Base-by-base conservation (phyloP, 2,888 invertebrate genomes). In the Drosophila borborema region DNA sequence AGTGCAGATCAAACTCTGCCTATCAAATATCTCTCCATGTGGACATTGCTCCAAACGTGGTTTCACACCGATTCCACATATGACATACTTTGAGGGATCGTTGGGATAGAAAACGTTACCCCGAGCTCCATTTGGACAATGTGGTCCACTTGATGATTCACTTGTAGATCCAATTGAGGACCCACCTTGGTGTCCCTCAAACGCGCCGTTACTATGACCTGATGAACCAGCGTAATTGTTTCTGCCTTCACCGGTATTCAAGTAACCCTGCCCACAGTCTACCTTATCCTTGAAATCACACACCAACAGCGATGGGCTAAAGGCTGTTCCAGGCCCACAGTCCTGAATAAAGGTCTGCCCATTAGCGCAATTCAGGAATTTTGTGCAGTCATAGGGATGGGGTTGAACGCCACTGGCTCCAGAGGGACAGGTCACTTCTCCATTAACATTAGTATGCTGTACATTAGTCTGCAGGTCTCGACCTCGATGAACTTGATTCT, bases 311-410 rank as follows among this genome's bases (percentile, higher is more conserved):
- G 81, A 73, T 2, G 94, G 93, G 90, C 95, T 95, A 76, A 95
- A 96, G 0, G 95, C 94, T 0, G 96, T 96, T 18, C 95, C 95
- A 9, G 95, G 94, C 3, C 94, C 95, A 90, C 96, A 96, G 60
- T 93, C 92, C 92, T 94, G 94, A 3, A 95, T 87, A 67, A 94
- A 93, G 1, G 95, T 94, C 36, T 91, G 91, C 1, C 95, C 95
- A 74, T 94, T 93, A 6, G 93, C 94, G 84, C 96, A 96, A 81
- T 95, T 95, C 20, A 96, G 81, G 89, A 94, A 96, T 82, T 95
- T 95, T 0, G 93, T 93, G 77, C 96, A 96, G 67, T 95, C 94
- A 0, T 91, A 91, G 0, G 95, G 95, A 92, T 96, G 95, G 0
- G 94, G 94, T 28, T 94, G 91, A 10, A 95, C 80, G 0, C 96